Evolutionary conservation across 1,140 invertebrate genomes (phyloP).

Genomic region (Cecropterus lyciades): DNA sequence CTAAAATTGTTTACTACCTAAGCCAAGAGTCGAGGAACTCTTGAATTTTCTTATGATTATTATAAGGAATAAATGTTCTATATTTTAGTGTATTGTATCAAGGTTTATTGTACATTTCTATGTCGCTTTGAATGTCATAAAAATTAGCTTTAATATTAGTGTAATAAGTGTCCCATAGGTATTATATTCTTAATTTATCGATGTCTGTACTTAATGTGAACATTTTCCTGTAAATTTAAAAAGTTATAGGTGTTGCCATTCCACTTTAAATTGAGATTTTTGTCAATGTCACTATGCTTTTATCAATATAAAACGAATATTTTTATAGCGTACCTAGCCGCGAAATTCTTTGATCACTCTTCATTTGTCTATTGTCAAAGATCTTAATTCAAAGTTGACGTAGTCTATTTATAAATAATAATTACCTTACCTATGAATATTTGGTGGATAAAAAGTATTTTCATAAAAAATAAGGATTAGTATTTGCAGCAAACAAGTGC

Average conservation of each 20-base stretch:
- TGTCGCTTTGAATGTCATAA: constrained; percentile 77
- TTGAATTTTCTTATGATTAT: constrained; percentile 81
- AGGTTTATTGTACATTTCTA: constrained; percentile 70
- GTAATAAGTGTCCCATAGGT: constrained; percentile 22
- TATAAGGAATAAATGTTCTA: constrained; percentile 73
- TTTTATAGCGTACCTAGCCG: constrained; percentile 12
- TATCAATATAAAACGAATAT: constrained; percentile 1
- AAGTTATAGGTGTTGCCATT: constrained; percentile 15
- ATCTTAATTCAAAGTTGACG: constrained; percentile 9
- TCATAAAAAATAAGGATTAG: not conserved
- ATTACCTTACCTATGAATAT: not conserved
- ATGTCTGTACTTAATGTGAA: constrained; percentile 10
- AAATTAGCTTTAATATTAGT: constrained; percentile 64
- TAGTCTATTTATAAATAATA: constrained; percentile 9
- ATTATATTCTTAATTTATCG: constrained; percentile 1
- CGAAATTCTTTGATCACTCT: not conserved
- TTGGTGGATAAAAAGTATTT: constrained; percentile 4
- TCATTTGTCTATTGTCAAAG: not conserved
- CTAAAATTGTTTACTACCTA: constrained; percentile 59
- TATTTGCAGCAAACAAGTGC: not conserved
- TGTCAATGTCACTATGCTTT: not conserved
- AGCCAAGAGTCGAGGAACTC: constrained; percentile 43
- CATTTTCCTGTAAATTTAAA: constrained; percentile 3
- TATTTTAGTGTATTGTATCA: constrained; percentile 76
- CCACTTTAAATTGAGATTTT: constrained; percentile 12